Conservation (phyloP, 2,113 vertebrate genomes). For the Isichthys henryi region DNA sequence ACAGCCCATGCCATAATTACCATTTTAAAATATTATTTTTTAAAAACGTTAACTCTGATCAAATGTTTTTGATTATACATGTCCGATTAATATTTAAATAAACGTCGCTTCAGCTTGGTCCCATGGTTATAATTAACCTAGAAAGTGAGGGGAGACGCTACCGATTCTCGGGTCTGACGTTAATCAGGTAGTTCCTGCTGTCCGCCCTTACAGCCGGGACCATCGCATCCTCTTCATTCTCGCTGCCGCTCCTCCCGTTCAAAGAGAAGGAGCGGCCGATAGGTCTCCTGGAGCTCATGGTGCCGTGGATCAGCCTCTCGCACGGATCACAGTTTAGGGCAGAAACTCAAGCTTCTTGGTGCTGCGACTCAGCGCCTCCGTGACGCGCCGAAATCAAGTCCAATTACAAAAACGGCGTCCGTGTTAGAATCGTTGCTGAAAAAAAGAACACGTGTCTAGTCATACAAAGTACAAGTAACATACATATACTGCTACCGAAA, state of each 20-base stretch:
- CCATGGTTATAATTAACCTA: not conserved
- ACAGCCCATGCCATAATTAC: not conserved
- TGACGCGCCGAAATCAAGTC: not conserved
- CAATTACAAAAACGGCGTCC: not conserved
- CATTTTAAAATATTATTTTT: not conserved
- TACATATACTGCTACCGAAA: not conserved
- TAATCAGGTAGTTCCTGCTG: conserved; percentile 73
- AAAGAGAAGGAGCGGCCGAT: conserved; percentile 44
- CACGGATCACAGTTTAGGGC: conserved; percentile 6
- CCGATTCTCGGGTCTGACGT: conserved; percentile 78
- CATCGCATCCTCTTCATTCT: conserved; percentile 42
- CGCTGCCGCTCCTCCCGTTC: conserved; percentile 43
- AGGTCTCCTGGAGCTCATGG: conserved; percentile 72
- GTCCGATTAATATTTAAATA: not conserved
- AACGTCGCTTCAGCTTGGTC: not conserved
- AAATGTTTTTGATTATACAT: not conserved
- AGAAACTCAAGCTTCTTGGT: not conserved
- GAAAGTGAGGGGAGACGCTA: conserved; percentile 37
- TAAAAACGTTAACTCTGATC: not conserved
- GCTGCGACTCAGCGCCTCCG: not conserved
- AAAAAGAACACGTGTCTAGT: not conserved
- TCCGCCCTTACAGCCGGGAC: conserved; percentile 48
- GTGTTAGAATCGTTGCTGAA: not conserved
- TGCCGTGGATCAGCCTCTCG: conserved; percentile 17
- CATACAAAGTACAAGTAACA: not conserved